phyloP scores from a whole-genome alignment of 2,888 invertebrate genomes.

The Eubasilissa splendida region DNA sequence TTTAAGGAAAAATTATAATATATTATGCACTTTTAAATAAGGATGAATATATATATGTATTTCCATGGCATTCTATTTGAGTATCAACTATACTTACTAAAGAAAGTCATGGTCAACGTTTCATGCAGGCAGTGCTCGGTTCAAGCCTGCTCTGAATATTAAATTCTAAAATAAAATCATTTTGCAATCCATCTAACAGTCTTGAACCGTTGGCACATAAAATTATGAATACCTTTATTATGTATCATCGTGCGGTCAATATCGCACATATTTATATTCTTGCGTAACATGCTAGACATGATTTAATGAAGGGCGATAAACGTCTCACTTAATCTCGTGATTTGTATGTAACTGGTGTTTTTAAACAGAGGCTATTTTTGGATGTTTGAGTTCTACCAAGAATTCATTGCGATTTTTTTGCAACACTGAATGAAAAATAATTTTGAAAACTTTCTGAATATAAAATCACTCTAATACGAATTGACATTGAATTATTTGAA shows the following conservation, averaged over 20 bases:
- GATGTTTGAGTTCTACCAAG: background rate
- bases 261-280: conserved; percentile 12
- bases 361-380: conserved; percentile 12
- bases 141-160: background rate
- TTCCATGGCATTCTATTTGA: too few species aligned
- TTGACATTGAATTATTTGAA: too few species aligned
- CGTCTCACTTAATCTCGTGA: background rate
- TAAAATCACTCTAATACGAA: too few species aligned
- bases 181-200: conserved; percentile 14
- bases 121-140: conserved; percentile 8
- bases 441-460: too few species aligned
- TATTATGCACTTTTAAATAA: too few species aligned
- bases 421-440: too few species aligned
- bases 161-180: conserved; percentile 7
- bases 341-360: conserved; percentile 24
- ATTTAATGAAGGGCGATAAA: conserved; percentile 11
- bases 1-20: too few species aligned
- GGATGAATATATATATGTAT: too few species aligned
- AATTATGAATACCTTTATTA: conserved; percentile 17
- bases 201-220: background rate
- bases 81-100: background rate
- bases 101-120: conserved; percentile 29
- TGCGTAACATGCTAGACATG: conserved; percentile 15
- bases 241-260: conserved; percentile 7
- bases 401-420: background rate